Conservation (phyloP, 35 echinoderm and acorn worm species). For the Lytechinus variegatus region DNA sequence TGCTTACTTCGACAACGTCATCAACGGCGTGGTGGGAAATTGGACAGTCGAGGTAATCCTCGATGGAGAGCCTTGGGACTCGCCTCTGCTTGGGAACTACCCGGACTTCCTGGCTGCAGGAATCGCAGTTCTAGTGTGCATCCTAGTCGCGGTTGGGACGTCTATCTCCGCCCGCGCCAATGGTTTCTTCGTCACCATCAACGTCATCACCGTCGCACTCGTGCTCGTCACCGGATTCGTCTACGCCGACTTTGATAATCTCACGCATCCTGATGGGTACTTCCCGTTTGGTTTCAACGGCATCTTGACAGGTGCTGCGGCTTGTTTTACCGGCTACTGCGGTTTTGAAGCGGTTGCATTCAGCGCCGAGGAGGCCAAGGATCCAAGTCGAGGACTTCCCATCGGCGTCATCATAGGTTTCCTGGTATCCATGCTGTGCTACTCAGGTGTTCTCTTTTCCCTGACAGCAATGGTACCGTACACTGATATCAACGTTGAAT, state of each 20-base stretch:
- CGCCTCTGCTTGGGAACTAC: constrained; percentile 58
- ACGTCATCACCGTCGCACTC: constrained; percentile 61
- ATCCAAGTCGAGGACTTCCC: constrained; percentile 73
- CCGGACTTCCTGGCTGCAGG: constrained; percentile 68
- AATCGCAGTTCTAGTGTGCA: constrained; percentile 56
- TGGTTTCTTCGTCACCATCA: constrained; percentile 68
- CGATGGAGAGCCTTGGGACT: constrained; percentile 62
- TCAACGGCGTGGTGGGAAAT: constrained; percentile 57
- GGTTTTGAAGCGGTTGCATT: constrained; percentile 83
- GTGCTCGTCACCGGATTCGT: constrained; percentile 61
- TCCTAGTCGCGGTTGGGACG: constrained; percentile 65
- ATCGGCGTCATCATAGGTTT: constrained; percentile 73
- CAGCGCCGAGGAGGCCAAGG: constrained; percentile 79
- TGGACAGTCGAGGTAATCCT: constrained; percentile 65
- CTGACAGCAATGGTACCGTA: constrained; percentile 68
- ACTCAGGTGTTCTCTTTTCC: constrained; percentile 60
- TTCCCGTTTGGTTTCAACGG: constrained; percentile 66
- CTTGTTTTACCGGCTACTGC: constrained; percentile 82
- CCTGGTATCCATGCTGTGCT: constrained; percentile 59
- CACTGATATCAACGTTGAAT: constrained; percentile 67
- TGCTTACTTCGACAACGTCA: constrained; percentile 77
- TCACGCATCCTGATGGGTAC: constrained; percentile 61
- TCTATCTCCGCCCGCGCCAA: constrained; percentile 66
- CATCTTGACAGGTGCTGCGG: constrained; percentile 78
- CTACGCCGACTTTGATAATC: constrained; percentile 61